These are phyloP conservation scores for Gila robusta DNA, from an alignment of 2,797 vertebrate species.

Conservation along the genomic window DNA sequence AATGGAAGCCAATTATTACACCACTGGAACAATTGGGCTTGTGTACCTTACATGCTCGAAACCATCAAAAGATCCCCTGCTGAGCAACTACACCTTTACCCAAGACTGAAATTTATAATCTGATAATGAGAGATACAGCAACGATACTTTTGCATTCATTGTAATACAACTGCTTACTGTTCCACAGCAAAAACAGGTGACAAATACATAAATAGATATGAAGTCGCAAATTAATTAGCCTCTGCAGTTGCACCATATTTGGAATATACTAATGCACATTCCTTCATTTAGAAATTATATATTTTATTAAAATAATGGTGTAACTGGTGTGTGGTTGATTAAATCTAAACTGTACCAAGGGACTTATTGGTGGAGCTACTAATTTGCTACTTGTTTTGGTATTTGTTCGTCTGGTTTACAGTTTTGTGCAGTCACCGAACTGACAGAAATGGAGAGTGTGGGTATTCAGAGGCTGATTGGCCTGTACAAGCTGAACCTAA, in stretches of 20 bases:
- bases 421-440: neutral
- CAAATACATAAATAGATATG: neutral
- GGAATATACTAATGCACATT: neutral
- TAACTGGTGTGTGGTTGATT: neutral
- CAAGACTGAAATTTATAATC: neutral
- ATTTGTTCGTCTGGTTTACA: neutral
- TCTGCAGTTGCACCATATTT: neutral
- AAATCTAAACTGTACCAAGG: neutral
- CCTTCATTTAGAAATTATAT: neutral
- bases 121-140: neutral
- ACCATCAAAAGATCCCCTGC: slow-evolving; percentile 1
- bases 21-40: neutral
- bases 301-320: neutral
- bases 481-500: slow-evolving; percentile 60
- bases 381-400: slow-evolving; percentile 7
- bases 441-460: neutral
- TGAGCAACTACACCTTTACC: neutral
- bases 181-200: neutral
- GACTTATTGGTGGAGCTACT: neutral
- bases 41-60: neutral
- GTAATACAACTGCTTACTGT: neutral
- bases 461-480: slow-evolving; percentile 30
- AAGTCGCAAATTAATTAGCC: neutral
- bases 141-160: neutral
- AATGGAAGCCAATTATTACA: neutral